These are phyloP conservation scores for Tromatobia lineatoria DNA, from an alignment of 2,888 invertebrate species.

Conservation along the genomic window DNA sequence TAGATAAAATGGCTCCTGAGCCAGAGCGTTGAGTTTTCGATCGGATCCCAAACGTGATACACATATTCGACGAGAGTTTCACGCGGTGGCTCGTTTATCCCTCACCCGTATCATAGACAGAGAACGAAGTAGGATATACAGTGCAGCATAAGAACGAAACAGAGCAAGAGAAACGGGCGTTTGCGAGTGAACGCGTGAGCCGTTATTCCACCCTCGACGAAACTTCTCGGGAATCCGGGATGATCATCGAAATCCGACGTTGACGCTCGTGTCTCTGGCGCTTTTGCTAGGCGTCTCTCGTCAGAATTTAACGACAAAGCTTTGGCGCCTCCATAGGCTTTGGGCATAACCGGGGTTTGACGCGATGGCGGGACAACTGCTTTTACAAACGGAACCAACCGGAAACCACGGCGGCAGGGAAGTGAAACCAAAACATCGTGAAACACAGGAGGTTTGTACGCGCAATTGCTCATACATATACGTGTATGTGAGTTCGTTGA, in stretches of 20 bases:
- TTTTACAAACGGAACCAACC: slow-evolving; percentile 60
- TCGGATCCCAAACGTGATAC: slow-evolving; percentile 71
- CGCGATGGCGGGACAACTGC: slow-evolving; percentile 38
- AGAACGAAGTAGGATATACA: background rate
- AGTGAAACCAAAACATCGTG: slow-evolving; percentile 8
- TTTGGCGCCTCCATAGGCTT: slow-evolving; percentile 49
- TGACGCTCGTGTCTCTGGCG: slow-evolving; percentile 60
- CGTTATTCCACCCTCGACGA: slow-evolving; percentile 69
- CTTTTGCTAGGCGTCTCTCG: slow-evolving; percentile 47
- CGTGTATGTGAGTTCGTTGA: slow-evolving; percentile 2
- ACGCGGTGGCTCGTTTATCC: slow-evolving; percentile 64
- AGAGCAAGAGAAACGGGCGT: slow-evolving; percentile 19
- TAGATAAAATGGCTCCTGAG: slow-evolving; percentile 54
- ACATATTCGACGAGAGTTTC: slow-evolving; percentile 68
- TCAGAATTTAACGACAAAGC: slow-evolving; percentile 64
- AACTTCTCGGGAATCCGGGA: slow-evolving; percentile 64
- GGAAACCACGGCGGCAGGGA: slow-evolving; percentile 58
- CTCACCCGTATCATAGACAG: slow-evolving; percentile 32
- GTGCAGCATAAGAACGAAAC: slow-evolving; percentile 24
- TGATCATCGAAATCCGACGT: slow-evolving; percentile 70
- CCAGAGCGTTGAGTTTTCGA: slow-evolving; percentile 68
- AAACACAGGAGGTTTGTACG: slow-evolving; percentile 5
- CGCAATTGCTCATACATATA: background rate
- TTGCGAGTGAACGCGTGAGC: slow-evolving; percentile 44
- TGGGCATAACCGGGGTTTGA: slow-evolving; percentile 6